Conservation (phyloP, 2,888 invertebrate genomes). For the Troides oblongomaculatus region DNA sequence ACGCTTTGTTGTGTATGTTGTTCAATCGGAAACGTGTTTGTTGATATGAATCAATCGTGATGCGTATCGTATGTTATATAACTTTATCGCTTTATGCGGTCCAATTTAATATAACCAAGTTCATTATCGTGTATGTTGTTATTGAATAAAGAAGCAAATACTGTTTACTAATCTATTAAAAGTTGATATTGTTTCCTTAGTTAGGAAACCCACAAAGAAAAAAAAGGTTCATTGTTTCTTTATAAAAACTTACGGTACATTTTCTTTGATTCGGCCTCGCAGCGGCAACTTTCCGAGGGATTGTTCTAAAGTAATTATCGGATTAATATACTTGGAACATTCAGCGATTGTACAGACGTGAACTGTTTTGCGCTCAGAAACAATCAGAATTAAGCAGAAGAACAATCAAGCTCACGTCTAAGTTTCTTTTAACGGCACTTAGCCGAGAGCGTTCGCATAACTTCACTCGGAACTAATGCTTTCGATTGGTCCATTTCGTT, state of each 20-base stretch:
- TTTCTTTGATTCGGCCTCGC: slow-evolving; percentile 54
- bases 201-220: neutral
- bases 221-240: slow-evolving; percentile 54
- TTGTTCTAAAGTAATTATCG: slow-evolving; percentile 78
- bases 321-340: slow-evolving; percentile 73
- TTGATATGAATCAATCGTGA: slow-evolving; percentile 16
- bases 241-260: slow-evolving; percentile 62
- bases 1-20: slow-evolving; percentile 26
- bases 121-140: neutral
- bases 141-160: neutral
- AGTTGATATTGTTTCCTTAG: neutral
- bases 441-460: slow-evolving; percentile 68
- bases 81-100: neutral
- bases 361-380: slow-evolving; percentile 71
- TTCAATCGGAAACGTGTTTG: slow-evolving; percentile 22
- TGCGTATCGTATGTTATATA: neutral
- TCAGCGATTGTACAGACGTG: slow-evolving; percentile 63
- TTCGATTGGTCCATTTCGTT: slow-evolving; percentile 79
- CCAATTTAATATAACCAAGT: too few species aligned
- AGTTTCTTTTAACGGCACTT: slow-evolving; percentile 80
- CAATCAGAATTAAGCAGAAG: slow-evolving; percentile 75
- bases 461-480: slow-evolving; percentile 74
- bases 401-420: slow-evolving; percentile 74
- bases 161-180: neutral
- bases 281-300: slow-evolving; percentile 65